Conservation (phyloP, 2,113 vertebrate genomes). For the Syngnathus floridae region DNA sequence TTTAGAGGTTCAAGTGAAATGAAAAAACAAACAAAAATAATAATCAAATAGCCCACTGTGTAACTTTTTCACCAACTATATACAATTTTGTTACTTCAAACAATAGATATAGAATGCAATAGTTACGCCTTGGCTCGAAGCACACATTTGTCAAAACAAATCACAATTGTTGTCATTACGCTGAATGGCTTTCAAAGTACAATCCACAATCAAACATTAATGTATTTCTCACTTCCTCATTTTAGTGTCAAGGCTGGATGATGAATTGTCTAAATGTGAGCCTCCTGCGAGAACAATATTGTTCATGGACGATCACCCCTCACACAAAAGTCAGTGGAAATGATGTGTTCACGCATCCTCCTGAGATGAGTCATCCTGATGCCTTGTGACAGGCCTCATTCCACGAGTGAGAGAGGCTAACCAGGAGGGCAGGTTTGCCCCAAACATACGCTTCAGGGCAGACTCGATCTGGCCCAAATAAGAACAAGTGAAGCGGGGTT, state of each 20-base stretch:
- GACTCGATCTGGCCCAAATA: constrained; percentile 65
- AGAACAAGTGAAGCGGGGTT: constrained; percentile 54
- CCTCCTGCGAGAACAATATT: constrained; percentile 49
- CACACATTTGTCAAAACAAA: background rate
- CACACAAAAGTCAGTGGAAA: constrained; percentile 54
- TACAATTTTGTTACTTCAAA: background rate
- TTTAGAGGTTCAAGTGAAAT: background rate
- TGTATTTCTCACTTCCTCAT: constrained; percentile 13
- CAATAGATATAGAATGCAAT: background rate
- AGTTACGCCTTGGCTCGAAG: background rate
- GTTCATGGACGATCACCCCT: constrained; percentile 64
- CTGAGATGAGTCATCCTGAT: constrained; percentile 67
- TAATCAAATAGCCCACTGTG: background rate
- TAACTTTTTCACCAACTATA: background rate
- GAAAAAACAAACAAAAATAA: background rate
- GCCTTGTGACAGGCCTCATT: constrained; percentile 66
- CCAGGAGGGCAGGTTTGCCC: constrained; percentile 54
- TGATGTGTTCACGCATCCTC: constrained; percentile 62
- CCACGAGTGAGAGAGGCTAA: constrained; percentile 60
- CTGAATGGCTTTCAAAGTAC: constrained; percentile 1
- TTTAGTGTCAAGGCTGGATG: constrained; percentile 31
- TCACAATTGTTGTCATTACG: background rate
- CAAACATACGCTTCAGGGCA: constrained; percentile 62
- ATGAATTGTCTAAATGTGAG: constrained; percentile 57
- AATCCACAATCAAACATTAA: constrained; percentile 39